Evolutionary conservation across 2,888 invertebrate species (phyloP).

Genomic region (Boloria euphrosyne): DNA sequence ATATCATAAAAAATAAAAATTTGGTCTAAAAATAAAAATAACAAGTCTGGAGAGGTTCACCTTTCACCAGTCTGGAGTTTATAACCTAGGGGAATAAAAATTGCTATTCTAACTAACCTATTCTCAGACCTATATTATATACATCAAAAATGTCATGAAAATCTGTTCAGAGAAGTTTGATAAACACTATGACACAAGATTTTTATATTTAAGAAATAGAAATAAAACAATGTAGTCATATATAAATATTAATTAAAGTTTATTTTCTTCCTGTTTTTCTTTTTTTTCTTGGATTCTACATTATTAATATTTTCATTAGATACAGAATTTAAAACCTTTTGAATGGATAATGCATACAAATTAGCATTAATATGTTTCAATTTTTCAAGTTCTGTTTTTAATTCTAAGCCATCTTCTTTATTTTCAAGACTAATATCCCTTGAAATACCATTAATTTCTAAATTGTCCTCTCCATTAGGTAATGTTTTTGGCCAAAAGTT

Average conservation of each 20-base stretch:
- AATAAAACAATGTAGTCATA: conserved; percentile 17
- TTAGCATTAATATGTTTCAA: conserved; percentile 82
- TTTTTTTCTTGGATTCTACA: conserved; percentile 46
- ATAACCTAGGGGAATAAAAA: no score
- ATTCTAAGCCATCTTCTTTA: conserved; percentile 55
- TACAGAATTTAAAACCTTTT: conserved; percentile 65
- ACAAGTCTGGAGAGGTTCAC: no score
- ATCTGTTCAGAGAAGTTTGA: no score
- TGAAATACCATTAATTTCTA: conserved; percentile 43
- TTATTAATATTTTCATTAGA: conserved; percentile 38
- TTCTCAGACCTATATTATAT: no score
- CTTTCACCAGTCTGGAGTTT: no score
- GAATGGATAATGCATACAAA: conserved; percentile 80
- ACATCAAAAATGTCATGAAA: no score
- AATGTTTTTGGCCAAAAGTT: conserved; percentile 65
- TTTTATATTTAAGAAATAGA: no score
- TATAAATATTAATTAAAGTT: conserved; percentile 10
- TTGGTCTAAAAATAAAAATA: no score
- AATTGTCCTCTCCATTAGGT: conserved; percentile 31
- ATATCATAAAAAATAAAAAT: no score
- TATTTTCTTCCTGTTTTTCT: conserved; percentile 51
- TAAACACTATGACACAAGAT: no score
- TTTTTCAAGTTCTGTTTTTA: conserved; percentile 77
- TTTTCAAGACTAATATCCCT: conserved; percentile 55
- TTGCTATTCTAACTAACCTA: no score